These are phyloP conservation scores for Drosophila ambigua DNA, from an alignment of 1,140 invertebrate species.

Conservation along the genomic window DNA sequence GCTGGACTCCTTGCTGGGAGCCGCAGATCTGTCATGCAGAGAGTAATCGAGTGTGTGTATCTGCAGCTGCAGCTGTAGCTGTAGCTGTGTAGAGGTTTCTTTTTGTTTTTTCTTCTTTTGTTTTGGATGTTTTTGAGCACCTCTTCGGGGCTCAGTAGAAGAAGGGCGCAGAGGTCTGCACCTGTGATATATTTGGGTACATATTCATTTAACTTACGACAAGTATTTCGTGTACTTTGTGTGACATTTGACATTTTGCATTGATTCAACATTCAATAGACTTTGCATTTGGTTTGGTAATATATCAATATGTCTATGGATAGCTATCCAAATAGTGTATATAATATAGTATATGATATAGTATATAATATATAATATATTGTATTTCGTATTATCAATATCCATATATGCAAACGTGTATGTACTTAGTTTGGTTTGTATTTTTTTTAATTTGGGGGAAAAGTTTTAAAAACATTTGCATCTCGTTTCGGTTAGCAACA, in stretches of 20 bases:
- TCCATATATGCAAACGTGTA: conserved; percentile 28
- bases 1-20: too few relatives aligned
- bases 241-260: conserved; percentile 3
- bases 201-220: background rate
- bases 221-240: background rate
- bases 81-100: too few relatives aligned
- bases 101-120: too few relatives aligned
- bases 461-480: conserved; percentile 34
- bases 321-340: conserved; percentile 48
- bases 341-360: conserved; percentile 17
- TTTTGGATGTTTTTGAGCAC: too few relatives aligned
- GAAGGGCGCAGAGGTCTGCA: too few relatives aligned
- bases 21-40: too few relatives aligned
- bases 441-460: conserved; percentile 24
- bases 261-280: conserved; percentile 50
- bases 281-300: conserved; percentile 37
- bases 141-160: too few relatives aligned
- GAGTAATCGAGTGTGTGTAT: background rate
- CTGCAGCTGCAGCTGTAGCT: background rate
- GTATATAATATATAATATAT: background rate
- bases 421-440: conserved; percentile 15
- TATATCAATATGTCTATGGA: conserved; percentile 51
- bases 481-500: conserved; percentile 33
- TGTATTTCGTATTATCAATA: background rate
- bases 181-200: too few relatives aligned